Percentiles rank a stretch among this genome's conserved stretches.
Conservation (phyloP, 2,113 vertebrate species). For the Prunella fulvescens region DNA sequence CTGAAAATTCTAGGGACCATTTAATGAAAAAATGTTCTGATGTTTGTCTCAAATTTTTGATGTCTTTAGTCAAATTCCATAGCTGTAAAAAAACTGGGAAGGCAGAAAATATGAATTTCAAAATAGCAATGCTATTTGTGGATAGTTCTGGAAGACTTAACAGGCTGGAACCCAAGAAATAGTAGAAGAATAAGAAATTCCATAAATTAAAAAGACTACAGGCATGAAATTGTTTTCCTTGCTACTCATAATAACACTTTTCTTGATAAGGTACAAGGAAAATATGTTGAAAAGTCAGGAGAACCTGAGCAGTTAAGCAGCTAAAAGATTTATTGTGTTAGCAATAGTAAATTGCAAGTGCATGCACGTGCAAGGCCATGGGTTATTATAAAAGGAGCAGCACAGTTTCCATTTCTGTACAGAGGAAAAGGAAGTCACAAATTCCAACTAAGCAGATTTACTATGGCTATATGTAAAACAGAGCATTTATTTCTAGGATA, state of each 20-base stretch:
- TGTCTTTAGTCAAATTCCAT: neutral
- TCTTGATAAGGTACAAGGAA: neutral
- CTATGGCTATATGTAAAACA: neutral
- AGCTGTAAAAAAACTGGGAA: neutral
- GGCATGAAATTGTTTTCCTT: neutral
- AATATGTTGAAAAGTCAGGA: neutral
- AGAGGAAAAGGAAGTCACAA: neutral
- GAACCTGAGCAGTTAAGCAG: neutral
- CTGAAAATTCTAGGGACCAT: neutral
- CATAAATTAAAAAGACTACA: neutral
- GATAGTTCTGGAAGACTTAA: neutral
- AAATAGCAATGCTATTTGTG: neutral
- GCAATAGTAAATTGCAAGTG: neutral
- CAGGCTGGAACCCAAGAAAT: neutral
- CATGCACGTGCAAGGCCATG: fast-evolving
- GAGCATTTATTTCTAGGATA: neutral
- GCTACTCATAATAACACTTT: neutral
- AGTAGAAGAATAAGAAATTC: neutral
- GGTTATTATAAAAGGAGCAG: neutral
- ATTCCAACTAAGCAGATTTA: neutral
- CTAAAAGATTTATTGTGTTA: neutral
- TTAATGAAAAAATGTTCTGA: neutral
- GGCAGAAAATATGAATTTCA: neutral
- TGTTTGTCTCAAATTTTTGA: neutral
- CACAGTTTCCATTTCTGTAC: neutral